A percentile compares a stretch with the other conserved stretches of the same genome.
Evolutionary conservation across 2,113 vertebrate genomes (phyloP).

Genomic region (Thomomys bottae): DNA sequence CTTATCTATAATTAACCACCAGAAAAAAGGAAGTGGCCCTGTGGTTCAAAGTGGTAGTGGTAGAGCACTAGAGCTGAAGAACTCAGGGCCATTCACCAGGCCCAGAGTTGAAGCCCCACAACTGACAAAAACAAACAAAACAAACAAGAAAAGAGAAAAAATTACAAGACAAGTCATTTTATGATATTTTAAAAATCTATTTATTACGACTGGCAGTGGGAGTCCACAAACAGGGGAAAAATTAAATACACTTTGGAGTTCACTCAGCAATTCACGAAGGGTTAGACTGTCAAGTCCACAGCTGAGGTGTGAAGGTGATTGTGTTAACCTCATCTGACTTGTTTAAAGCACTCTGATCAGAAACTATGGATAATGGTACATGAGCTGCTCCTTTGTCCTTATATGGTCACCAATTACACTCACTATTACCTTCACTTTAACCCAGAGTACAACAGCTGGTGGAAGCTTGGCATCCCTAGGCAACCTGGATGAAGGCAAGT

Average conservation of each 20-base stretch:
- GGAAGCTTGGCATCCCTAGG: not conserved
- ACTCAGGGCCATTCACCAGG: too few species aligned
- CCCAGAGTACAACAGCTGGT: not conserved
- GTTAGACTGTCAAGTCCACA: not conserved
- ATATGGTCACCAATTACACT: too few species aligned
- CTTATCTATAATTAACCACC: too few species aligned
- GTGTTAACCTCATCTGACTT: not conserved
- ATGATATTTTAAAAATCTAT: conserved; percentile 1
- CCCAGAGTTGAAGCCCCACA: too few species aligned
- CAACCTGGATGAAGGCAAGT: not conserved
- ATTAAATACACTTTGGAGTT: not conserved
- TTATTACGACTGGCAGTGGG: not conserved
- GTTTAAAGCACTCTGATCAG: not conserved
- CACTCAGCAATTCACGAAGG: not conserved
- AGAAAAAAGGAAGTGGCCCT: too few species aligned
- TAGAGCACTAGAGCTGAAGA: too few species aligned
- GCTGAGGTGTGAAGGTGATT: not conserved
- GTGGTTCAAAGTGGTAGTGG: too few species aligned
- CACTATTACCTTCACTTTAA: not conserved
- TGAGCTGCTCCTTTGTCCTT: not conserved
- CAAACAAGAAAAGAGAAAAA: not conserved
- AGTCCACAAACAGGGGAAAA: not conserved
- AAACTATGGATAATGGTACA: not conserved
- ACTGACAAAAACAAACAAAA: too few species aligned
- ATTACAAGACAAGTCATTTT: not conserved